These are phyloP conservation scores for Entosphenus tridentatus DNA, from an alignment of 2,113 vertebrate genomes.

Conservation along the genomic window DNA sequence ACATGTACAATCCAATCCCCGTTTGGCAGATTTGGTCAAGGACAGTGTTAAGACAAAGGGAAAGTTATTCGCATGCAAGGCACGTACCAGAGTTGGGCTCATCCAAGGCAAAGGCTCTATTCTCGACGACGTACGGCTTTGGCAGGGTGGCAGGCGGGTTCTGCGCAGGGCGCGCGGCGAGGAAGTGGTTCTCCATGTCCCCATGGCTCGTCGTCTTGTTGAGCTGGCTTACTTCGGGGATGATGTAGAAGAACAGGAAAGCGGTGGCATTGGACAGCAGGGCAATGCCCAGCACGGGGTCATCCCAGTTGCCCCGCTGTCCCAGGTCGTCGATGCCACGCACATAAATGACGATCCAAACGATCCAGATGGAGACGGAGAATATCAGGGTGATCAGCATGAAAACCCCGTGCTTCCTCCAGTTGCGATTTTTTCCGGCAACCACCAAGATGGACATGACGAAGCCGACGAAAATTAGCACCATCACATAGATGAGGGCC, in stretches of 20 bases:
- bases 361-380: constrained; percentile 43
- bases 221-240: constrained; percentile 38
- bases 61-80: neutral
- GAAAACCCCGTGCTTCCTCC: constrained; percentile 14
- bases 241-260: constrained; percentile 35
- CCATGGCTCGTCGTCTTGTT: constrained; percentile 18
- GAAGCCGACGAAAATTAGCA: constrained; percentile 34
- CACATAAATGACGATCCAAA: constrained; percentile 47
- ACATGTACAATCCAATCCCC: neutral
- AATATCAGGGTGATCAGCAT: constrained; percentile 35
- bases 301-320: constrained; percentile 26
- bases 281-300: constrained; percentile 41
- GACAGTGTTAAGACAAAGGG: neutral
- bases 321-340: constrained; percentile 21
- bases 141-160: neutral
- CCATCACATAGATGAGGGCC: constrained; percentile 55
- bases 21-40: neutral
- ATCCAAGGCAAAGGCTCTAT: constrained; percentile 2
- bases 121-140: neutral
- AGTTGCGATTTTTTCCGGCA: too few relatives aligned
- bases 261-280: constrained; percentile 57
- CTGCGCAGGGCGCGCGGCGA: neutral
- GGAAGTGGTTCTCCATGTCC: constrained; percentile 24
- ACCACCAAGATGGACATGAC: constrained; percentile 18
- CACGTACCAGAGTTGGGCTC: constrained; percentile 1